A percentile compares a stretch with the other conserved stretches of the same genome.
Conservation (phyloP, 2,888 invertebrate species). For the Xestobium rufovillosum region DNA sequence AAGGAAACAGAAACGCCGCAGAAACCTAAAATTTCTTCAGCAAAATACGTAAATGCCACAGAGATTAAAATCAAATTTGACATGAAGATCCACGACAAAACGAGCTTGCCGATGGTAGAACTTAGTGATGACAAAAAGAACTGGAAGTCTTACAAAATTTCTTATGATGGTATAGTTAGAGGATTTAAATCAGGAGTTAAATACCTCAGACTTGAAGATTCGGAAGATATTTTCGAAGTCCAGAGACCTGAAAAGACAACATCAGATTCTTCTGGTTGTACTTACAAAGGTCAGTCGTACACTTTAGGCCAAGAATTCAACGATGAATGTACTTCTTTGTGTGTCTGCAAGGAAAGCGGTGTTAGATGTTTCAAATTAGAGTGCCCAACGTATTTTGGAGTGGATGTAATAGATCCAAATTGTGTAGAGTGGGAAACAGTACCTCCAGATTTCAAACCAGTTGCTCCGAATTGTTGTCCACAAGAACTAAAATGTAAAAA, state of each 20-base stretch:
- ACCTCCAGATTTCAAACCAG: conserved; percentile 61
- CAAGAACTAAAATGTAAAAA: conserved; percentile 68
- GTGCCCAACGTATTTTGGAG: conserved; percentile 76
- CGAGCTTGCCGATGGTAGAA: conserved; percentile 37
- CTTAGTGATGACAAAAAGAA: conserved; percentile 41
- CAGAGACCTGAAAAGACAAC: conserved; percentile 16
- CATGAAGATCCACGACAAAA: conserved; percentile 34
- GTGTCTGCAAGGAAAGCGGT: conserved; percentile 64
- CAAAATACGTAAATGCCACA: conserved; percentile 39
- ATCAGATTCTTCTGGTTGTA: conserved; percentile 27
- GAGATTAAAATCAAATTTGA: conserved; percentile 42
- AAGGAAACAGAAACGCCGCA: conserved; percentile 30
- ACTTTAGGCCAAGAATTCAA: conserved; percentile 64
- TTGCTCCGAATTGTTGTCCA: conserved; percentile 75
- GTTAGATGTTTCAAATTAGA: conserved; percentile 72
- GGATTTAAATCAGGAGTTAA: conserved; percentile 28
- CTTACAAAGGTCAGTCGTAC: conserved; percentile 35
- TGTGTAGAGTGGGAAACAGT: conserved; percentile 83
- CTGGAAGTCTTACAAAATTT: conserved; percentile 43
- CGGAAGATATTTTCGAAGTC: conserved; percentile 34
- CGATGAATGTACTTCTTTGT: conserved; percentile 73
- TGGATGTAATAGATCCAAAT: conserved; percentile 76
- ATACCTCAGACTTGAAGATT: conserved; percentile 36
- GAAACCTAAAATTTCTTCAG: conserved; percentile 33
- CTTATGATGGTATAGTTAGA: conserved; percentile 33